phyloP scores from a whole-genome alignment of 2,888 invertebrate species.

The Eutolmus rufibarbis region DNA sequence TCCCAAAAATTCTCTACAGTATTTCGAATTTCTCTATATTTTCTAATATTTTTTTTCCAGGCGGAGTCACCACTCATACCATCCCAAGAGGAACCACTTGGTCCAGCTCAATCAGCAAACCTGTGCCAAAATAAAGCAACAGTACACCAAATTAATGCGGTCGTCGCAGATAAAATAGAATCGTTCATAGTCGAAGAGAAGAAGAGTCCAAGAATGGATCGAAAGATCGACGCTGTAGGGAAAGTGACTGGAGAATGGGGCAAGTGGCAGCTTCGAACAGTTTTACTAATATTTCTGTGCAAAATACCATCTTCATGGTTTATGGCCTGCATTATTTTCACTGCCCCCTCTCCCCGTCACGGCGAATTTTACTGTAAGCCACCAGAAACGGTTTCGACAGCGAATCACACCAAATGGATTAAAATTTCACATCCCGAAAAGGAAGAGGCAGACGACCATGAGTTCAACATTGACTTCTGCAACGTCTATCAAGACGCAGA shows the following conservation, averaged over 20 bases:
- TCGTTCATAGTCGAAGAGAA: slow-evolving; percentile 31
- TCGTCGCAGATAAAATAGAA: slow-evolving; percentile 20
- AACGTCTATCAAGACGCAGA: slow-evolving; percentile 61
- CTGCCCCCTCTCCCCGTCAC: slow-evolving; percentile 62
- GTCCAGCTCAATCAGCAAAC: neutral
- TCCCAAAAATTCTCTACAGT: neutral
- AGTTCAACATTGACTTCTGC: slow-evolving; percentile 62
- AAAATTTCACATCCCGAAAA: slow-evolving; percentile 62
- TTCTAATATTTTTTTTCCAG: neutral
- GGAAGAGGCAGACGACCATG: slow-evolving; percentile 60
- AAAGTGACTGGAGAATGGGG: slow-evolving; percentile 63
- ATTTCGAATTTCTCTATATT: neutral
- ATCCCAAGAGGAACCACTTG: slow-evolving; percentile 35
- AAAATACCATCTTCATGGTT: slow-evolving; percentile 65
- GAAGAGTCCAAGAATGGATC: neutral
- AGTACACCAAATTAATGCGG: slow-evolving; percentile 34
- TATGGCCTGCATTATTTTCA: slow-evolving; percentile 65
- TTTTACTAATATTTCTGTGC: slow-evolving; percentile 62
- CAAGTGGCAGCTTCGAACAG: slow-evolving; percentile 63
- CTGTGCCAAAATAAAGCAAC: slow-evolving; percentile 1
- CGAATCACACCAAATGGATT: slow-evolving; percentile 61
- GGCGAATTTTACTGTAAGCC: slow-evolving; percentile 64
- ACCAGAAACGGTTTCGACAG: slow-evolving; percentile 54
- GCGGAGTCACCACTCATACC: slow-evolving; percentile 46
- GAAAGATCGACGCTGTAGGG: slow-evolving; percentile 58